phyloP scores from a whole-genome alignment of 2,888 invertebrate genomes.

The Xylota segnis region DNA sequence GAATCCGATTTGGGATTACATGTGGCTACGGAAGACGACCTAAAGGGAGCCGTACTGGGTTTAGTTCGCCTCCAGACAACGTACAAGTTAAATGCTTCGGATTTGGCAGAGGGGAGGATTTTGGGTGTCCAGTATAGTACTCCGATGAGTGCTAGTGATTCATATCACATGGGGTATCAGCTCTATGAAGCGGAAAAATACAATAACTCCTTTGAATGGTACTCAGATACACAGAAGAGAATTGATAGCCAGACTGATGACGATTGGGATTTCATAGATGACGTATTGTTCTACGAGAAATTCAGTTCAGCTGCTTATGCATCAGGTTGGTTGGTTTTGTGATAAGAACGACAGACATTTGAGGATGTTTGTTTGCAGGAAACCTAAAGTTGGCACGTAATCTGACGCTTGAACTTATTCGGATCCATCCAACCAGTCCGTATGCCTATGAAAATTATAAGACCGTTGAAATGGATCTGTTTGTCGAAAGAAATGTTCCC shows the following conservation, averaged over 20 bases:
- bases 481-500: conserved; percentile 83
- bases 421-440: conserved; percentile 90
- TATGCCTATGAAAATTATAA: conserved; percentile 93
- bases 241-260: conserved; percentile 86
- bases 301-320: conserved; percentile 90
- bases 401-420: conserved; percentile 90
- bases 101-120: conserved; percentile 91
- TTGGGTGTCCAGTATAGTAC: conserved; percentile 88
- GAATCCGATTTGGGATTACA: neutral
- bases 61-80: conserved; percentile 95
- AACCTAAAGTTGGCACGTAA: conserved; percentile 91
- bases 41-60: conserved; percentile 95
- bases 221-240: conserved; percentile 92
- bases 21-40: conserved; percentile 92
- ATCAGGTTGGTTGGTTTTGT: conserved; percentile 85
- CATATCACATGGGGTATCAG: conserved; percentile 95
- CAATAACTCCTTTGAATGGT: conserved; percentile 95
- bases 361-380: conserved; percentile 85
- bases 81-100: conserved; percentile 92
- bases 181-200: conserved; percentile 95
- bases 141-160: conserved; percentile 91
- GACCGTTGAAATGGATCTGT: conserved; percentile 90
- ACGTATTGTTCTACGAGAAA: conserved; percentile 94
- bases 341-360: conserved; percentile 87
- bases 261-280: conserved; percentile 86